These are phyloP conservation scores for Etheostoma nigrum DNA, from an alignment of 2,797 vertebrate species.

Conservation along the genomic window DNA sequence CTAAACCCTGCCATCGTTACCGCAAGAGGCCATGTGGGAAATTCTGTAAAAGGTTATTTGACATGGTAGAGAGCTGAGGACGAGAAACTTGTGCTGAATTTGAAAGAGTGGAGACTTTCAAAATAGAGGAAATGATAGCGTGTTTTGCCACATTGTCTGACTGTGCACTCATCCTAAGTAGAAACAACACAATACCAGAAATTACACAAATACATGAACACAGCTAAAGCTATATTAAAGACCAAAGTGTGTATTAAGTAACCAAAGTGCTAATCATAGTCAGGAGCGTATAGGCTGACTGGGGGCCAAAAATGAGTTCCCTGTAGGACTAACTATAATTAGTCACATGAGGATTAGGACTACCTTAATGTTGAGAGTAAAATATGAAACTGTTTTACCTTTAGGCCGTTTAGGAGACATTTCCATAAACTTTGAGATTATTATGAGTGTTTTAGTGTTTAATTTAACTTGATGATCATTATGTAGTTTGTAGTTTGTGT, in stretches of 20 bases:
- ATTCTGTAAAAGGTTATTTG: slow-evolving; percentile 28
- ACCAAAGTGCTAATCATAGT: too few relatives aligned
- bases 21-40: slow-evolving; percentile 46
- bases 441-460: background rate
- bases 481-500: background rate
- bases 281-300: background rate
- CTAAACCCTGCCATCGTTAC: slow-evolving; percentile 32
- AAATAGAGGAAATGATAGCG: background rate
- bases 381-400: slow-evolving; percentile 1
- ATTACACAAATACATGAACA: background rate
- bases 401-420: background rate
- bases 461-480: background rate
- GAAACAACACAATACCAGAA: background rate
- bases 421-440: background rate
- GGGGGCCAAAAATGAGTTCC: background rate
- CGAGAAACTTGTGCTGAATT: slow-evolving; percentile 1
- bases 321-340: background rate
- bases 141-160: background rate
- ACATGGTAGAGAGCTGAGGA: background rate
- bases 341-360: slow-evolving; percentile 8
- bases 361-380: background rate
- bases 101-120: background rate
- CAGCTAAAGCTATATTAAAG: background rate
- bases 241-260: too few relatives aligned
- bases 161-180: background rate